These are phyloP conservation scores for Plebejus anna DNA, from an alignment of 2,888 invertebrate genomes.

Conservation along the genomic window DNA sequence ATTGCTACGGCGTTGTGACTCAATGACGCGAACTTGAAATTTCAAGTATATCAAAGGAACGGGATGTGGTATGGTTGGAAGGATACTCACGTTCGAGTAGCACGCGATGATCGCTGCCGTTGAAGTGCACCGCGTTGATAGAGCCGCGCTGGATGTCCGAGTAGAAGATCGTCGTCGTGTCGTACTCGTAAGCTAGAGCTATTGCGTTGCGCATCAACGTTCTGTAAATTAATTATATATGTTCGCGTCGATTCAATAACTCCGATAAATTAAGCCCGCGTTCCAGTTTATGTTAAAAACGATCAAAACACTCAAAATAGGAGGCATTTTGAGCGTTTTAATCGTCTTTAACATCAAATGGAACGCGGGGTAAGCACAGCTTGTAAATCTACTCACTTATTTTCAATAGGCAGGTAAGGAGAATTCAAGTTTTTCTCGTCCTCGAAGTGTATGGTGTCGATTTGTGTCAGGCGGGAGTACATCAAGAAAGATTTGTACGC, in stretches of 20 bases:
- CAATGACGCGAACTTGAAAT: too few species aligned
- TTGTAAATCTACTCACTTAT: conserved; percentile 58
- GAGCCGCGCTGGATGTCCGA: conserved; percentile 93
- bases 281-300: too few species aligned
- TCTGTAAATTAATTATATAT: conserved; percentile 44
- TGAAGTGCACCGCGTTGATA: conserved; percentile 89
- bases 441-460: conserved; percentile 89
- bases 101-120: conserved; percentile 86
- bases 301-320: too few species aligned
- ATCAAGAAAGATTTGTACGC: conserved; percentile 90
- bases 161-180: conserved; percentile 85
- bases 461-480: conserved; percentile 88
- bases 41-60: background rate
- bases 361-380: too few species aligned
- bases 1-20: too few species aligned
- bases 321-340: too few species aligned
- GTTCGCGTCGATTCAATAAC: background rate
- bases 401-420: conserved; percentile 86
- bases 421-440: conserved; percentile 87
- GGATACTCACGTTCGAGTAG: conserved; percentile 82
- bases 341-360: too few species aligned
- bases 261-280: too few species aligned
- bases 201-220: conserved; percentile 91
- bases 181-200: conserved; percentile 89
- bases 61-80: background rate